Evolutionary conservation across 2,797 vertebrate genomes (phyloP), one percentile per base, ranked within the genome.

Genomic region (Coilia nasus): DNA sequence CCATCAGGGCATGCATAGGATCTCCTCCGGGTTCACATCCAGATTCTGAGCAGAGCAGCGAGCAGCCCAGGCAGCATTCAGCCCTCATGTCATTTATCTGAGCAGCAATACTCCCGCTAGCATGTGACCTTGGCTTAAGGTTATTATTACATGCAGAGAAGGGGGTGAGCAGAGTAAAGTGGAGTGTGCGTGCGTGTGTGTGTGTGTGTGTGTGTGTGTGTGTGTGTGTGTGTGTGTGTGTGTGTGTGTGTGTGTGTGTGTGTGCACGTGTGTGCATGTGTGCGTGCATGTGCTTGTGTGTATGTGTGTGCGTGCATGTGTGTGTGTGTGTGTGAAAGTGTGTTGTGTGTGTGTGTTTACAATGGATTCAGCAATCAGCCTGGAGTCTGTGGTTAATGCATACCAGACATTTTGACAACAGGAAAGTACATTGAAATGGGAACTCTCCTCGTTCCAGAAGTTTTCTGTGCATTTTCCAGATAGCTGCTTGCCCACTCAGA

Each of bases 321-420:
- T 35, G 41, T 28, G 21, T 19, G 88, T 9, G 7, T 54, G 86
- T 90, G 86, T 87, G 84, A 82, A 54, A 82, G n/a, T 9, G 83
- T 86, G 60, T 86, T n/a, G 47, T 54, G 78, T 54, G 50, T 89
- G 89, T 89, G 91, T 89, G 86, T 92, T 91, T 91, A 90, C 93
- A 93, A 94, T 94, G 93, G 94, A 94, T 95, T 92, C 90, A 94
- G 90, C 92, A 93, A 94, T 95, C 92, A 93, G 92, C 92, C 95
- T 95, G 96, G 95, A 96, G 95, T 94, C 95, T 96, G 95, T 95
- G 95, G 96, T 94, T 95, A 93, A 93, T 93, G 93, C 94, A 95
- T 95, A 95, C 94, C 95, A 96, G 94, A 96, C 95, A 95, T 95
- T 95, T 93, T 94, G 94, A 96, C 95, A 96, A 94, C 94, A 96